Percentiles rank a stretch among this genome's conserved stretches.
These are phyloP conservation scores for Pseudochaenichthys georgianus DNA, from an alignment of 2,797 vertebrate species.

Conservation along the genomic window DNA sequence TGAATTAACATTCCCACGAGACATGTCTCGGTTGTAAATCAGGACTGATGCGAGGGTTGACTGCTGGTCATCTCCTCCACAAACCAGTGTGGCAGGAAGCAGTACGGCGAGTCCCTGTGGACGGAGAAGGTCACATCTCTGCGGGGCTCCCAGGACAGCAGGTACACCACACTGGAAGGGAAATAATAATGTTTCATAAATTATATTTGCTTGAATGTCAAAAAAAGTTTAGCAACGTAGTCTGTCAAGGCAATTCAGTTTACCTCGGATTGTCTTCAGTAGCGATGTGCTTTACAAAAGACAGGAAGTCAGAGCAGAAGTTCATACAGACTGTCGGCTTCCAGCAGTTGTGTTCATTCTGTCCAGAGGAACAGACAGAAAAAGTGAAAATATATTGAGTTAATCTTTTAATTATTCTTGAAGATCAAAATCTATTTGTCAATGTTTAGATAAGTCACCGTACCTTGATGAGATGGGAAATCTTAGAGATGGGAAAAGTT, in stretches of 20 bases:
- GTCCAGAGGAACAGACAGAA: slow-evolving; percentile 21
- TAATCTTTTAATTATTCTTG: not conserved
- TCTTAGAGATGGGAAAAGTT: slow-evolving; percentile 89
- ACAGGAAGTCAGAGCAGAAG: slow-evolving; percentile 91
- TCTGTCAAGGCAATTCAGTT: slow-evolving; percentile 66
- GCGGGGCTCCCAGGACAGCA: slow-evolving; percentile 90
- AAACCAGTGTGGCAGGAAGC: slow-evolving; percentile 91
- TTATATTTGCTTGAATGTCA: not conserved
- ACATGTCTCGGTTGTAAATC: slow-evolving; percentile 5
- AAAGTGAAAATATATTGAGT: not conserved
- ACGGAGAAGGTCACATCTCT: slow-evolving; percentile 87
- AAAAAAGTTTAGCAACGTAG: not conserved
- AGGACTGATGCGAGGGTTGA: slow-evolving; percentile 31
- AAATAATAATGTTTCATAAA: slow-evolving; percentile 1
- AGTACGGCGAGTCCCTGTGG: slow-evolving; percentile 84
- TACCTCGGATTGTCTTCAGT: slow-evolving; percentile 89
- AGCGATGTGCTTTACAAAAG: slow-evolving; percentile 85
- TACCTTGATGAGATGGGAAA: slow-evolving; percentile 92
- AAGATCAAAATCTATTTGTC: not conserved
- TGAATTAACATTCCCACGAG: not conserved
- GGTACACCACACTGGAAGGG: slow-evolving; percentile 86
- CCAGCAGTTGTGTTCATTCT: slow-evolving; percentile 92
- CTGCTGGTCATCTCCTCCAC: slow-evolving; percentile 75
- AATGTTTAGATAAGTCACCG: not conserved
- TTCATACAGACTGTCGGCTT: slow-evolving; percentile 95